Evolutionary conservation across 2,888 invertebrate species (phyloP).

Genomic region (Hypomecis atomaria): DNA sequence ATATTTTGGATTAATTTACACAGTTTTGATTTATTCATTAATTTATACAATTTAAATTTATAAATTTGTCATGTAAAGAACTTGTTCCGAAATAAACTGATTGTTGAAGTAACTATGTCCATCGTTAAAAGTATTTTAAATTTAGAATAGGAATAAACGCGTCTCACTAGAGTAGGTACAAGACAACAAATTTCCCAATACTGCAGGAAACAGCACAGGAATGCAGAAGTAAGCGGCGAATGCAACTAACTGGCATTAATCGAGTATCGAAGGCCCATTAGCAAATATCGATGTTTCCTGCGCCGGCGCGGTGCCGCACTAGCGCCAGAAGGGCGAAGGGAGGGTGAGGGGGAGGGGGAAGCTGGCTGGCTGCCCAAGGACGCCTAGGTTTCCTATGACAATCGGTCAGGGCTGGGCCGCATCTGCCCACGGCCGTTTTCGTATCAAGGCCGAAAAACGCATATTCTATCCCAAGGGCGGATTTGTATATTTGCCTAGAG

Average conservation of each 20-base stretch:
- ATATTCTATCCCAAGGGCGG: too few relatives aligned
- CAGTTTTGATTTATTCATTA: too few relatives aligned
- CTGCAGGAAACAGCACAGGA: conserved; percentile 36
- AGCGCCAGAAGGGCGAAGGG: conserved; percentile 21
- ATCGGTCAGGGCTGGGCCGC: conserved; percentile 70
- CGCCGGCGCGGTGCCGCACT: conserved; percentile 48
- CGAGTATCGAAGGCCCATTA: conserved; percentile 61
- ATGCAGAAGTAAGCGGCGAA: conserved; percentile 46
- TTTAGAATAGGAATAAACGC: background rate
- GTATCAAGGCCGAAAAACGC: conserved; percentile 38
- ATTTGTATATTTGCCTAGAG: too few relatives aligned
- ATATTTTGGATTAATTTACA: too few relatives aligned
- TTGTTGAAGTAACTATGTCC: too few relatives aligned
- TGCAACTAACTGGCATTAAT: conserved; percentile 40
- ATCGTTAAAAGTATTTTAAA: too few relatives aligned
- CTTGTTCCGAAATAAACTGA: too few relatives aligned
- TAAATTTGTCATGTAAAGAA: too few relatives aligned
- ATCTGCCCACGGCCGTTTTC: conserved; percentile 38
- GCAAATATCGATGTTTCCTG: conserved; percentile 69
- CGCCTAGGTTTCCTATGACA: conserved; percentile 72
- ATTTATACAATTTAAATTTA: too few relatives aligned
- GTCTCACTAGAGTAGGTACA: background rate
- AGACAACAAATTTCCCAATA: conserved; percentile 19
- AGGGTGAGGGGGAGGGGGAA: conserved; percentile 35
- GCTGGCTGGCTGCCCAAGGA: conserved; percentile 76